Evolutionary conservation across 2,113 vertebrate species (phyloP).

Genomic region (Syrmaticus mikado): DNA sequence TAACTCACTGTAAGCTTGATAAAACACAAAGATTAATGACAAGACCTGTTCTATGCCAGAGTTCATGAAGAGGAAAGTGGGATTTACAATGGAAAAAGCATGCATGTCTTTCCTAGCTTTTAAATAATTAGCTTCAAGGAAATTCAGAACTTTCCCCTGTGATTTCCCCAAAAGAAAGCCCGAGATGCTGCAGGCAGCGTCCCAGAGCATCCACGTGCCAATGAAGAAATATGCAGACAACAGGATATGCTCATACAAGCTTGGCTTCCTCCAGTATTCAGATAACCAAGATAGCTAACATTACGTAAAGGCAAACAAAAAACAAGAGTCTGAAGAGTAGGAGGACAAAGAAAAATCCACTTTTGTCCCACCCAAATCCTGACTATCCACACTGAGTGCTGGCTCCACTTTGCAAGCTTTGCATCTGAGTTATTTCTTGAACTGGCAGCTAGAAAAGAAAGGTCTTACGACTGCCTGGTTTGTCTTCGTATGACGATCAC

Average conservation of each 20-base stretch:
- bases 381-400: background rate
- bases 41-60: background rate
- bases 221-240: background rate
- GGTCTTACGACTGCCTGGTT: background rate
- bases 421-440: background rate
- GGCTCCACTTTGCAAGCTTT: background rate
- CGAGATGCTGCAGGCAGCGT: background rate
- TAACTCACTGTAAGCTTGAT: background rate
- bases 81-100: background rate
- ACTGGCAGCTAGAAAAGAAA: background rate
- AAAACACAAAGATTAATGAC: background rate
- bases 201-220: background rate
- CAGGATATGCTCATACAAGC: fast-evolving
- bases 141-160: background rate
- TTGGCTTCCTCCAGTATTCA: background rate
- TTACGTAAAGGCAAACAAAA: background rate
- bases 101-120: background rate
- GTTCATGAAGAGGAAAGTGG: background rate
- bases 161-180: background rate
- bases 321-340: background rate
- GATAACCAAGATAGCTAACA: background rate
- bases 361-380: background rate
- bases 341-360: background rate
- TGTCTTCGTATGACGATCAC: constrained; percentile 15
- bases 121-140: background rate